Conservation (phyloP, 2,113 vertebrate genomes). For the Trematocara variabile region DNA sequence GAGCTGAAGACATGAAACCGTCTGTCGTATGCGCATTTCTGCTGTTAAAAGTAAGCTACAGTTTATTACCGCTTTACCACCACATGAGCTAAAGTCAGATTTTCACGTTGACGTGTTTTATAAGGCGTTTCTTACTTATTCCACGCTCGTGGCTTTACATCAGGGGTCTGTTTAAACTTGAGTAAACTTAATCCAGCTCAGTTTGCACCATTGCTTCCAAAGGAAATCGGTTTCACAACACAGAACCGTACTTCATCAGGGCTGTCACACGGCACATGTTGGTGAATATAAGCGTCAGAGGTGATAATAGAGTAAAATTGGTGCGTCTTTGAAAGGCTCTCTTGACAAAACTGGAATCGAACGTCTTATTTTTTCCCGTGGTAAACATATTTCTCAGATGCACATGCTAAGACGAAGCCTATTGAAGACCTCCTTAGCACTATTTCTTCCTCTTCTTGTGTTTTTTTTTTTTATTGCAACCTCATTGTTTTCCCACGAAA, state of each 20-base stretch:
- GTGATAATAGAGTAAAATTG: neutral
- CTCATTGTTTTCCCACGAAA: neutral
- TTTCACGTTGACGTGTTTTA: neutral
- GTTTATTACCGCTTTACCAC: neutral
- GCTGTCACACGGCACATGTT: neutral
- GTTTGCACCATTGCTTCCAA: neutral
- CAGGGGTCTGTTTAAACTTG: neutral
- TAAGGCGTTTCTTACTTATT: neutral
- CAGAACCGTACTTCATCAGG: neutral
- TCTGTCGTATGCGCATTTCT: slow-evolving; percentile 55
- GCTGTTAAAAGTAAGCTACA: slow-evolving; percentile 65
- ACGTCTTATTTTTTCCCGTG: neutral
- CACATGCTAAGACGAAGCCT: neutral
- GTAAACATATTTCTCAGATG: neutral
- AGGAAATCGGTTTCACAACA: neutral
- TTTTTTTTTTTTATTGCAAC: neutral
- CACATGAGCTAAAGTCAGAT: neutral
- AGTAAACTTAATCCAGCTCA: neutral
- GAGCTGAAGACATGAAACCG: slow-evolving; percentile 40
- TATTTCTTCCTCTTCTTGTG: neutral
- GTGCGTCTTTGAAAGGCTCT: neutral
- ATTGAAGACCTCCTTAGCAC: neutral
- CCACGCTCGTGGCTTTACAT: neutral
- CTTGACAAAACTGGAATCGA: neutral
- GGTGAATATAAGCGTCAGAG: neutral